Conservation (phyloP, 2,888 invertebrate genomes). For the Hoplodrina ambigua region DNA sequence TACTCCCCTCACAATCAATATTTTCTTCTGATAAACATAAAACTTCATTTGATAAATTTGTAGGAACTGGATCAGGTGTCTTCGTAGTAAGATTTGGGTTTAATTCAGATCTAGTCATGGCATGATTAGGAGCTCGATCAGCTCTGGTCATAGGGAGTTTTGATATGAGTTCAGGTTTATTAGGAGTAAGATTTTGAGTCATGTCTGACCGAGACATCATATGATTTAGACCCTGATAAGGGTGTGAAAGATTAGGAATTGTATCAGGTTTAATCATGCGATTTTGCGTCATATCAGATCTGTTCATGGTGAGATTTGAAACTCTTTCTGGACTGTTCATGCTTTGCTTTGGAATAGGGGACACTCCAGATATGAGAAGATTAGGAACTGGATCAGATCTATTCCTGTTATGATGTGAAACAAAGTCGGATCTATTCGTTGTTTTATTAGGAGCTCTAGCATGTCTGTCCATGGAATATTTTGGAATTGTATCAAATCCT, state of each 20-base stretch:
- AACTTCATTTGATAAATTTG: slow-evolving; percentile 74
- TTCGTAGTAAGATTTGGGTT: slow-evolving; percentile 15
- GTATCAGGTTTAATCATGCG: slow-evolving; percentile 19
- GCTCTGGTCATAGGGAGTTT: slow-evolving; percentile 4
- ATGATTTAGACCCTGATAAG: slow-evolving; percentile 9
- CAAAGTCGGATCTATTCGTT: slow-evolving; percentile 25
- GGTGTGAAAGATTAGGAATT: slow-evolving; percentile 10
- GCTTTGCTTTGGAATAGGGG: slow-evolving; percentile 25
- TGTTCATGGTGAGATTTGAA: slow-evolving; percentile 24
- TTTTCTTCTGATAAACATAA: slow-evolving; percentile 62
- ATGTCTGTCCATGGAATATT: slow-evolving; percentile 29
- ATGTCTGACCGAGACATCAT: slow-evolving; percentile 20
- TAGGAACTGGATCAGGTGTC: slow-evolving; percentile 67
- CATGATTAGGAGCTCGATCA: slow-evolving; percentile 9
- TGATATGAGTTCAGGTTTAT: slow-evolving; percentile 18
- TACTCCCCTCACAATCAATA: slow-evolving; percentile 32
- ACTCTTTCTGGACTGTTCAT: slow-evolving; percentile 12
- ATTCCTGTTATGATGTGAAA: slow-evolving; percentile 16
- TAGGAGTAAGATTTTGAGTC: slow-evolving; percentile 8
- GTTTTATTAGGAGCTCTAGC: slow-evolving; percentile 60
- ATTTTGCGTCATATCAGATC: slow-evolving; percentile 28
- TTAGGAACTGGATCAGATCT: slow-evolving; percentile 10
- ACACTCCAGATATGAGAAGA: slow-evolving; percentile 24
- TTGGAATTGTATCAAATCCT: slow-evolving; percentile 64
- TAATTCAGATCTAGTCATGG: slow-evolving; percentile 27